A percentile compares a stretch with the other conserved stretches of the same genome.
These are phyloP conservation scores for Homarus americanus DNA, from an alignment of 1,140 invertebrate genomes.

Conservation along the genomic window DNA sequence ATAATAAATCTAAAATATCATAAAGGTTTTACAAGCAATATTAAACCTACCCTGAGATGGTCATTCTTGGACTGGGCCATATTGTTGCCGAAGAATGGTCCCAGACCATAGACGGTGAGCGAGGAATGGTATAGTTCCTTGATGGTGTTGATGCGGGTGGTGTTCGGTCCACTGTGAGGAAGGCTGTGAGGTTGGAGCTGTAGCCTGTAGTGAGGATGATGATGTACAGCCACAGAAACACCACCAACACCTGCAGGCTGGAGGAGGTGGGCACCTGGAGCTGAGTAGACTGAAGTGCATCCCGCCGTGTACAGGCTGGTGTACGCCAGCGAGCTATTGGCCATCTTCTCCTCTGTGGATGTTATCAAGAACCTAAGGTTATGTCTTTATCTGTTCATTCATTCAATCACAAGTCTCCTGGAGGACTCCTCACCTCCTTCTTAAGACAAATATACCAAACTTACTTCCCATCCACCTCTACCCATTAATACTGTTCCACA, in stretches of 20 bases:
- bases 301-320: neutral
- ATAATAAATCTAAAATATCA: too few species aligned
- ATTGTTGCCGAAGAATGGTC: neutral
- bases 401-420: too few species aligned
- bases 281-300: neutral
- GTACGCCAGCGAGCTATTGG: neutral
- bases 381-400: too few species aligned
- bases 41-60: neutral
- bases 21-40: too few species aligned
- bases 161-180: slow-evolving; percentile 10
- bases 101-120: neutral
- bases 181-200: slow-evolving; percentile 39
- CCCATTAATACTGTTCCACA: neutral
- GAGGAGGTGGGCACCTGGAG: neutral
- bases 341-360: neutral
- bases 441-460: too few species aligned
- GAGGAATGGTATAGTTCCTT: neutral
- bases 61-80: slow-evolving; percentile 24
- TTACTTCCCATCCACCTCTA: neutral
- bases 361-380: neutral
- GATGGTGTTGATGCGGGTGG: neutral
- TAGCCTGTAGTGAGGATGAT: slow-evolving; percentile 41
- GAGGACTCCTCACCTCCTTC: too few species aligned
- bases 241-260: slow-evolving; percentile 25
- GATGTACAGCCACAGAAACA: slow-evolving; percentile 19